Base-by-base conservation (phyloP, 1,140 invertebrate species). In the Calephelis nemesis region DNA sequence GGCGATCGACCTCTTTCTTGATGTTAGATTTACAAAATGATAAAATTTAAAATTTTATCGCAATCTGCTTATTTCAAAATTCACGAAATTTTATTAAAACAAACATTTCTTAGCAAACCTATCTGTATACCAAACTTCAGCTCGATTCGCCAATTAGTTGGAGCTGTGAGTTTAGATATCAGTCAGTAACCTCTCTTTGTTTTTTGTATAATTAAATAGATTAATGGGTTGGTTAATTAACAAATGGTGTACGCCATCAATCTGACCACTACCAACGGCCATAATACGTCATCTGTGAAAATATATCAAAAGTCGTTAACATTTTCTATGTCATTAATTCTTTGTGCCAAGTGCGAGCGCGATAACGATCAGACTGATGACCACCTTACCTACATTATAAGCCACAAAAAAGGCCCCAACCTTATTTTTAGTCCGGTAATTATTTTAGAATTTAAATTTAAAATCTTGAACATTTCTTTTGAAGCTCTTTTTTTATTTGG, bases 261-360 rank as follows among this genome's bases (percentile, higher is more conserved):
- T 45, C 42, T 45, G 42, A 45, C 42, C 42, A 52, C 7, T 50
- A 52, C 49, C 49, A 52, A 52, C 49, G 49, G 49, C n/a, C 49
- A 15, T 52, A 52, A 52, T 52, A 13, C 49, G 49, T 52, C 49
- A 52, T 52, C 49, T 52, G 49, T 52, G 49, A 52, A 52, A 13
- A 45, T 10, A 64, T 64, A 30, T 39, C 15, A 63, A 62, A 63
- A 75, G 74, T 73, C 74, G 70, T 79, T 76, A 77, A 62, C 73
- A 77, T 79, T 79, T 77, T 76, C 78, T 72, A 73, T 77, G 71
- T 69, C 75, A 79, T 79, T 79, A 79, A 74, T 73, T 75, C 74
- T 63, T 63, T 54, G 65, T 63, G 50, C 68, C 50, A 67, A 68
- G 50, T 65, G 62, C 65, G 47, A 54, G 52, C 65, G 65, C 69